phyloP scores from a whole-genome alignment of 2,113 vertebrate genomes.

The Heptranchias perlo region DNA sequence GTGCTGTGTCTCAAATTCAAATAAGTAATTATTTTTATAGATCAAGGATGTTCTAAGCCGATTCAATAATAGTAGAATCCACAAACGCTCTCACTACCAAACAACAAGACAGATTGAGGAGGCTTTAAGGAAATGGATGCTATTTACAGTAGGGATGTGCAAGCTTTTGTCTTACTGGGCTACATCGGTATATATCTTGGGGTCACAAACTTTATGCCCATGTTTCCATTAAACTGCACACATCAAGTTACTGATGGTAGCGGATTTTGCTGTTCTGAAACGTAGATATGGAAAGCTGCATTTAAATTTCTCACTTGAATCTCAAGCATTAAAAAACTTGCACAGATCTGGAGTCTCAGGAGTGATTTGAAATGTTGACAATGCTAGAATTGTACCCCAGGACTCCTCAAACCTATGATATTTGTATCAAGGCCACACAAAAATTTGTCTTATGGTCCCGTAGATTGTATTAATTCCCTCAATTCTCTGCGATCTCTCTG shows the following conservation, averaged over 20 bases:
- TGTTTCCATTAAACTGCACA: neutral
- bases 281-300: too few relatives aligned
- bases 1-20: too few relatives aligned
- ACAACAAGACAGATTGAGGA: neutral
- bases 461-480: neutral
- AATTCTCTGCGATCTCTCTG: neutral
- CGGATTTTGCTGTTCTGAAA: neutral
- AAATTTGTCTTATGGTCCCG: neutral
- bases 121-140: neutral
- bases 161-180: neutral
- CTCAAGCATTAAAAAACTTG: too few relatives aligned
- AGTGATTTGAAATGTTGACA: too few relatives aligned
- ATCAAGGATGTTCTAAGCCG: neutral
- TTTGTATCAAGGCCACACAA: neutral
- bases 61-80: neutral
- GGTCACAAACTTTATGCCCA: neutral
- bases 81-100: neutral
- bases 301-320: too few relatives aligned
- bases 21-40: neutral
- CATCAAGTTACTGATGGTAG: neutral
- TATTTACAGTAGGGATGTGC: neutral
- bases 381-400: too few relatives aligned
- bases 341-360: too few relatives aligned
- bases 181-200: neutral
- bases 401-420: too few relatives aligned